phyloP scores from a whole-genome alignment of 2,888 invertebrate genomes.

The Drosophila infuscata region DNA sequence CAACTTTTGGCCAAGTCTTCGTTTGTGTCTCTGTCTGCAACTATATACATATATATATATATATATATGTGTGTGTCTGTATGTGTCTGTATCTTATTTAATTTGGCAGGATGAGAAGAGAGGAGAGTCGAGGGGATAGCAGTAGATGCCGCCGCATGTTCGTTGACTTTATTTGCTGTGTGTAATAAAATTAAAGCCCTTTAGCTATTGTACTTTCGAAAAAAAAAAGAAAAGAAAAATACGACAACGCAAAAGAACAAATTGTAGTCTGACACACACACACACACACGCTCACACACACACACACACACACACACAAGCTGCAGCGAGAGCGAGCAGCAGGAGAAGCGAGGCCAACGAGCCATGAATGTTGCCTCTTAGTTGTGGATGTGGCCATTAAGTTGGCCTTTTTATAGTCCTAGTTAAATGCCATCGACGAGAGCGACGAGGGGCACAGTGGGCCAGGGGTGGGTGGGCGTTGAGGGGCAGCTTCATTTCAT shows the following conservation, averaged over 20 bases:
- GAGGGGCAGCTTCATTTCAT: background rate
- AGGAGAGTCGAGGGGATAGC: background rate
- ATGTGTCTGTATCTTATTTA: constrained; percentile 67
- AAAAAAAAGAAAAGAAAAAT: constrained; percentile 25
- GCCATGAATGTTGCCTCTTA: constrained; percentile 78
- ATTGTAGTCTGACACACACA: constrained; percentile 53
- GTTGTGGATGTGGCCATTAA: constrained; percentile 79
- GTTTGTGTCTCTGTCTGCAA: constrained; percentile 3
- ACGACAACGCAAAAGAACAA: constrained; percentile 55
- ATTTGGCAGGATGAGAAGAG: constrained; percentile 52
- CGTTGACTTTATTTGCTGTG: constrained; percentile 80
- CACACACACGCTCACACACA: constrained; percentile 14
- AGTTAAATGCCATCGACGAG: constrained; percentile 51
- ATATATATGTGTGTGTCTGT: background rate
- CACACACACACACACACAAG: constrained; percentile 18
- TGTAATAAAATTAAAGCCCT: constrained; percentile 81
- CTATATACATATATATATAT: background rate
- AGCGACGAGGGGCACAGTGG: background rate
- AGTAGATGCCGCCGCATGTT: constrained; percentile 67
- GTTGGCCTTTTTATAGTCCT: constrained; percentile 75
- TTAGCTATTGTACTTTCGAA: constrained; percentile 76
- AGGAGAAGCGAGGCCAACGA: constrained; percentile 56
- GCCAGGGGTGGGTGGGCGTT: no score
- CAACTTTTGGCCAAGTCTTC: constrained; percentile 59
- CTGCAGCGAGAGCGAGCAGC: constrained; percentile 2